Percentiles rank a stretch among this genome's conserved stretches.
Evolutionary conservation across 2,113 vertebrate genomes (phyloP).

Genomic region (Dipodomys spectabilis): DNA sequence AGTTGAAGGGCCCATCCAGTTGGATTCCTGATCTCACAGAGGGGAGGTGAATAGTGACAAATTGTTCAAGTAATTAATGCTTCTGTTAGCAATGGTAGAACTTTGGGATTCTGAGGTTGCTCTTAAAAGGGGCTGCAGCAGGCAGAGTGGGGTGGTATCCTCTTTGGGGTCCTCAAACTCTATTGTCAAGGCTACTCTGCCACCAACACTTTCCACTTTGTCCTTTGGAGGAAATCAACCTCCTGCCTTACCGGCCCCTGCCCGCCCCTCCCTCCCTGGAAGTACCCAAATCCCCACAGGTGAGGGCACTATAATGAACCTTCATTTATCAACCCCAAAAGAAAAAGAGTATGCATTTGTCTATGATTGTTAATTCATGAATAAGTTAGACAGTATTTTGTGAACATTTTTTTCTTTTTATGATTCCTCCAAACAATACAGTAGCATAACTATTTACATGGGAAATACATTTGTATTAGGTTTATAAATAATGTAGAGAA

Average conservation of each 20-base stretch:
- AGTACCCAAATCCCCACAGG: too few species aligned
- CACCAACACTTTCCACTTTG: background rate
- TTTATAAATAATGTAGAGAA: too few species aligned
- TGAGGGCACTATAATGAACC: background rate
- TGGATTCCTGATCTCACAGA: background rate
- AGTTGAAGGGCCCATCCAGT: background rate
- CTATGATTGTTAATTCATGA: background rate
- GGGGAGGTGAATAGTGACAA: background rate
- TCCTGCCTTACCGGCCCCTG: too few species aligned
- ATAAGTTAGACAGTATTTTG: background rate
- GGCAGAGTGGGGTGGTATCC: background rate
- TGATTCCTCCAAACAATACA: too few species aligned
- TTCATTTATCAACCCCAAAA: background rate
- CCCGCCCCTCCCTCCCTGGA: too few species aligned
- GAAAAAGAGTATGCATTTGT: background rate
- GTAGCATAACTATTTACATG: too few species aligned
- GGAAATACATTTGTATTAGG: too few species aligned
- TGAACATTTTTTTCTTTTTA: too few species aligned
- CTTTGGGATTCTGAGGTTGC: background rate
- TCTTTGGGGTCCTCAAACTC: background rate
- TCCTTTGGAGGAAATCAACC: background rate
- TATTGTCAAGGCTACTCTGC: background rate
- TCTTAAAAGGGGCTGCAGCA: background rate
- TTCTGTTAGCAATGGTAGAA: background rate
- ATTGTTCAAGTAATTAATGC: conserved; percentile 27